phyloP scores from a whole-genome alignment of 2,113 vertebrate species.

The Indicator indicator region DNA sequence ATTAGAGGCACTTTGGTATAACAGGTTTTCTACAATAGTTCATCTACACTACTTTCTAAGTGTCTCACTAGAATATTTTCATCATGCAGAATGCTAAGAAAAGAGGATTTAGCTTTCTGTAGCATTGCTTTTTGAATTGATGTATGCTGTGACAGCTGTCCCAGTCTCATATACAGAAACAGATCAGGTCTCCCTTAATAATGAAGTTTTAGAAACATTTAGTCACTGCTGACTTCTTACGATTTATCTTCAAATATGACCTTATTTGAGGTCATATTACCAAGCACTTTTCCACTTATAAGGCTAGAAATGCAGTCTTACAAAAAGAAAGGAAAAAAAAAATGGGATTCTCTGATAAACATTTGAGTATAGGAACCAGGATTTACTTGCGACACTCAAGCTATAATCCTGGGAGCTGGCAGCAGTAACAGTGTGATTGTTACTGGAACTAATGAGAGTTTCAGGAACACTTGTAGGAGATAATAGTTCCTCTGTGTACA shows the following conservation, averaged over 20 bases:
- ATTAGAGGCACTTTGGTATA: background rate
- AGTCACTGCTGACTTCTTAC: background rate
- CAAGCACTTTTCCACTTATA: background rate
- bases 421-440: background rate
- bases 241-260: background rate
- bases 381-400: background rate
- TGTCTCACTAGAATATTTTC: background rate
- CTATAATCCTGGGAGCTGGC: background rate
- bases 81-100: background rate
- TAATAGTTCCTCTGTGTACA: background rate
- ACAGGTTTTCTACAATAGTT: background rate
- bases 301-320: background rate
- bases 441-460: slow-evolving; percentile 5
- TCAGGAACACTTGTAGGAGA: background rate
- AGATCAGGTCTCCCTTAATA: background rate
- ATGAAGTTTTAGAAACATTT: background rate
- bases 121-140: background rate
- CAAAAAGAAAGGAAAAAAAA: background rate
- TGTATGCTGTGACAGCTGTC: background rate
- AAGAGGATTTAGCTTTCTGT: background rate
- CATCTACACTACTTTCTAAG: background rate
- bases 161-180: background rate
- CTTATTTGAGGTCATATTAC: background rate
- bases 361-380: background rate
- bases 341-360: background rate